Conservation (phyloP, 2,888 invertebrate species). For the Pseudococcus viburni region DNA sequence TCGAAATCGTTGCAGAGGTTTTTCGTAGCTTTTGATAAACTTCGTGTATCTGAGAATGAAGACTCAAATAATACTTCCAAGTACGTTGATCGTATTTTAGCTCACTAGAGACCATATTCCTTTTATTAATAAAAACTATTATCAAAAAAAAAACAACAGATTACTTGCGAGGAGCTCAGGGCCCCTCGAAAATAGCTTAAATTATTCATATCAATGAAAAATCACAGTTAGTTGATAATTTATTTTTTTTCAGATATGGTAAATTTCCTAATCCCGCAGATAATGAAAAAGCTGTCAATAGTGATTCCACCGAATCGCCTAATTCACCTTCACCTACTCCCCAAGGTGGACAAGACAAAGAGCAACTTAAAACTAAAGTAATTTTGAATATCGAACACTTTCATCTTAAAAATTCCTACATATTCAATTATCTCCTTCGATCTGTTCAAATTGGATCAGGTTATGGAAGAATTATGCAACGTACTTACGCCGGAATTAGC, state of each 20-base stretch:
- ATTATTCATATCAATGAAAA: no score
- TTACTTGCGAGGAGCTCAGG: no score
- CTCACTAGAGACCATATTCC: no score
- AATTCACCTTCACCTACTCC: constrained; percentile 76
- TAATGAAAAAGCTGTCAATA: constrained; percentile 64
- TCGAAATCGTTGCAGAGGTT: constrained; percentile 82
- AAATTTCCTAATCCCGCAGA: constrained; percentile 53
- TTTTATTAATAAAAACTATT: background rate
- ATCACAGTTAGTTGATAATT: no score
- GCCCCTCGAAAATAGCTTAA: no score
- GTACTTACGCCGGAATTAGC: constrained; percentile 91
- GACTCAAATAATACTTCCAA: constrained; percentile 13
- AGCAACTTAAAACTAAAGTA: constrained; percentile 67
- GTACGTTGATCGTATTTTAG: background rate
- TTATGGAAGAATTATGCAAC: constrained; percentile 76
- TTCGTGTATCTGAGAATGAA: constrained; percentile 72
- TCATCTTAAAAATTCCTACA: no score
- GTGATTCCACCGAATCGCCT: constrained; percentile 76
- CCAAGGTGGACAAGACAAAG: constrained; percentile 59
- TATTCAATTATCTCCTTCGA: no score
- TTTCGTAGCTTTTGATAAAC: constrained; percentile 86
- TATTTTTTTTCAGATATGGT: constrained; percentile 26
- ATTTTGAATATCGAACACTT: no score
- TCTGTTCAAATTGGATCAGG: constrained; percentile 49
- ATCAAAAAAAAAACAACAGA: background rate